Percentiles rank a stretch among this genome's conserved stretches.
Evolutionary conservation across 2,113 vertebrate species (phyloP).

Genomic region (Oryzias celebensis): DNA sequence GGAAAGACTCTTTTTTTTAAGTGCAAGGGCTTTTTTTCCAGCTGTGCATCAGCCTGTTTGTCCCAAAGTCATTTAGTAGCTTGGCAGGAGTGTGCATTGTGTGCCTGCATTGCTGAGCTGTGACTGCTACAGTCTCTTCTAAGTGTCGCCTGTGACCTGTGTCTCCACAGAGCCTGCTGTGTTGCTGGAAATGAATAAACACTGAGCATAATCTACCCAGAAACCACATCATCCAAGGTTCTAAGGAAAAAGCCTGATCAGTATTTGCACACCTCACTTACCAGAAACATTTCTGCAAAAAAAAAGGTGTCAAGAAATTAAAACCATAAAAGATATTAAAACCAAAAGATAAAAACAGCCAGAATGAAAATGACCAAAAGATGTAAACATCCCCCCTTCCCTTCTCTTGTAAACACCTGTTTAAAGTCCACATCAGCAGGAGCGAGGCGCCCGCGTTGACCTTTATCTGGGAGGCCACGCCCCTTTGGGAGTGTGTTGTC

Average conservation of each 20-base stretch:
- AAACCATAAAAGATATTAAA: not conserved
- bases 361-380: slow-evolving; percentile 18
- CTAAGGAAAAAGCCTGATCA: not conserved
- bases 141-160: slow-evolving; percentile 18
- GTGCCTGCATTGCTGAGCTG: slow-evolving; percentile 8
- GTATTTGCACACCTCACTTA: slow-evolving; percentile 7
- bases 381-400: slow-evolving; percentile 41
- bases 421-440: slow-evolving; percentile 21
- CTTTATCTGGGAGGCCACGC: slow-evolving; percentile 17
- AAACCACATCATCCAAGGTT: slow-evolving; percentile 8
- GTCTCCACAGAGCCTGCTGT: slow-evolving; percentile 42
- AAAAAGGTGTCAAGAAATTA: slow-evolving; percentile 3
- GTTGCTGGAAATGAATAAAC: slow-evolving; percentile 55
- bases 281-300: not conserved
- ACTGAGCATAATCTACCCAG: slow-evolving; percentile 16
- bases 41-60: too few species aligned
- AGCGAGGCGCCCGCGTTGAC: slow-evolving; percentile 1
- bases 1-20: too few species aligned
- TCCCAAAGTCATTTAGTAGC: too few species aligned
- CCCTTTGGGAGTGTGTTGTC: slow-evolving; percentile 52
- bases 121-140: slow-evolving; percentile 2
- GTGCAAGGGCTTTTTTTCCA: too few species aligned
- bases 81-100: too few species aligned
- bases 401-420: slow-evolving; percentile 9
- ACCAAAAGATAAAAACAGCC: slow-evolving; percentile 17